phyloP scores from a whole-genome alignment of 53 echinoderm and acorn worm genomes.

The Arbacia lixula region DNA sequence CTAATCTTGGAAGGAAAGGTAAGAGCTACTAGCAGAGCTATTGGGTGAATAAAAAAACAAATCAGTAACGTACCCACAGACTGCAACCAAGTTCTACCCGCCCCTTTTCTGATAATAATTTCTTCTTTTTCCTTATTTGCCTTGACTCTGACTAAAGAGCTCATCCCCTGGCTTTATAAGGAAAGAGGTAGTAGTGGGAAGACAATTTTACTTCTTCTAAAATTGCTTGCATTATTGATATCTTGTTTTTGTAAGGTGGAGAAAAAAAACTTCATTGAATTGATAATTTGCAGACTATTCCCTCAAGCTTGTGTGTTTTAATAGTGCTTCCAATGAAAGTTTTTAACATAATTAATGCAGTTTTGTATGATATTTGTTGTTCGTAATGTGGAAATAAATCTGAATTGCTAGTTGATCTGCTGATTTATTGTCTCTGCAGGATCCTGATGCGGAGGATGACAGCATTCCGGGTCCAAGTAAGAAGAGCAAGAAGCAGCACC shows the following conservation, averaged over 20 bases:
- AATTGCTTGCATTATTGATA: too few relatives aligned
- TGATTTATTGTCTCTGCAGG: conserved; percentile 5
- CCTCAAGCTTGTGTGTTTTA: too few relatives aligned
- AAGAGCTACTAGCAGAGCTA: not conserved
- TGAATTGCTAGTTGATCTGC: too few relatives aligned
- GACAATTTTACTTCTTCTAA: too few relatives aligned
- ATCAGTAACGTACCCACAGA: not conserved
- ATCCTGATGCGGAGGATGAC: conserved; percentile 22
- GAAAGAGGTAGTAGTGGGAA: too few relatives aligned
- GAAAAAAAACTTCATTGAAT: not conserved
- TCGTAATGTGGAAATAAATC: too few relatives aligned
- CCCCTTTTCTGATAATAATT: not conserved
- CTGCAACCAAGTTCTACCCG: not conserved
- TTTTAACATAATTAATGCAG: not conserved
- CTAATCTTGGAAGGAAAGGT: conserved; percentile 98
- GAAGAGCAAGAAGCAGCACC: conserved; percentile 5
- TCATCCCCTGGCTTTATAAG: too few relatives aligned
- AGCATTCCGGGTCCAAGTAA: conserved; percentile 4
- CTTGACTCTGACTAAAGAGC: too few relatives aligned
- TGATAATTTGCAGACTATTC: too few relatives aligned
- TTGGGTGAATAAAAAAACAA: not conserved
- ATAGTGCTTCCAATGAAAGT: too few relatives aligned
- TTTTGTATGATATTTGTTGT: not conserved
- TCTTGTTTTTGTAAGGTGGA: too few relatives aligned
- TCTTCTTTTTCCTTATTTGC: not conserved